These are phyloP conservation scores for Oreonectes daqikongensis DNA, from an alignment of 2,797 vertebrate species.

Conservation along the genomic window DNA sequence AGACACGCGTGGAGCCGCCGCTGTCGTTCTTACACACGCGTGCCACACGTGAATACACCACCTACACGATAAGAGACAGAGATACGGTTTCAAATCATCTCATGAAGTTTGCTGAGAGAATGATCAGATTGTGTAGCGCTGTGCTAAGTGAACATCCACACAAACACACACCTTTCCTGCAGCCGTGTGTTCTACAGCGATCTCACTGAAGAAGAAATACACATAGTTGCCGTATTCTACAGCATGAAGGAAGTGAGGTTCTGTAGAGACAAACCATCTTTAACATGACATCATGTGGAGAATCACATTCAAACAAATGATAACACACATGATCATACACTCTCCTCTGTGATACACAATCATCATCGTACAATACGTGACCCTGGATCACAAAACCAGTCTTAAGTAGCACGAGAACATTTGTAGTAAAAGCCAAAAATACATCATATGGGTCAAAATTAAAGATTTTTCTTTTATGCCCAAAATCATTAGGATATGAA, in stretches of 20 bases:
- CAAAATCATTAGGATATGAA: too few relatives aligned
- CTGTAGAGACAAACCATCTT: constrained; percentile 67
- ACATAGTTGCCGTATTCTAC: constrained; percentile 95
- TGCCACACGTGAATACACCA: constrained; percentile 86
- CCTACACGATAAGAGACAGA: constrained; percentile 64
- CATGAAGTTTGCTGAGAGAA: too few relatives aligned
- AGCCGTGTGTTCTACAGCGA: constrained; percentile 90
- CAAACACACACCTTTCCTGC: constrained; percentile 84
- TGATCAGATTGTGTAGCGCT: too few relatives aligned
- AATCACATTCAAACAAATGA: not conserved
- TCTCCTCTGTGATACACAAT: not conserved
- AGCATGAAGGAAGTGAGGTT: constrained; percentile 94
- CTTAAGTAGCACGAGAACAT: too few relatives aligned
- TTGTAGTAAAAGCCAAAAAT: too few relatives aligned
- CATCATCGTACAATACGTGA: not conserved
- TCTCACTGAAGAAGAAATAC: constrained; percentile 97
- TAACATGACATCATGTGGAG: not conserved
- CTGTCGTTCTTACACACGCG: constrained; percentile 89
- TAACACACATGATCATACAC: not conserved
- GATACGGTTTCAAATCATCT: too few relatives aligned
- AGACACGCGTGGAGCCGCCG: constrained; percentile 84
- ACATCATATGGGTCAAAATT: too few relatives aligned
- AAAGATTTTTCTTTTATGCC: too few relatives aligned
- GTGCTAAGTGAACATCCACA: too few relatives aligned
- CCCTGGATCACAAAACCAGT: too few relatives aligned